These are phyloP conservation scores for Phaethornis superciliosus DNA, from an alignment of 2,113 vertebrate species.

Conservation along the genomic window DNA sequence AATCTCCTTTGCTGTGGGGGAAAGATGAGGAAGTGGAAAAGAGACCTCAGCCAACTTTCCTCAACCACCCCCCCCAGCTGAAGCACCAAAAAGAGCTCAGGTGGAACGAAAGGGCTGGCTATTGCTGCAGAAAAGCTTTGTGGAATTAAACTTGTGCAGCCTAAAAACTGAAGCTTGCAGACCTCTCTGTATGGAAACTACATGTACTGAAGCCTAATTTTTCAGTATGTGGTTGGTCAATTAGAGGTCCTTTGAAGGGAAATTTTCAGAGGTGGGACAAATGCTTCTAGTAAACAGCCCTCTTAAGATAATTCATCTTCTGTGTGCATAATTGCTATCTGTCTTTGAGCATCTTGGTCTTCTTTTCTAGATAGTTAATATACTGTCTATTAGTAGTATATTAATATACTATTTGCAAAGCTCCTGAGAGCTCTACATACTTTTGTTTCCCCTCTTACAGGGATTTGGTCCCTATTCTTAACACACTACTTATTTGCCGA, in stretches of 20 bases:
- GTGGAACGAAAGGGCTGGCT: not conserved
- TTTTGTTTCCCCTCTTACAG: not conserved
- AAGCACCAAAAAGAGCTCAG: not conserved
- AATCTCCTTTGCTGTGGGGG: not conserved
- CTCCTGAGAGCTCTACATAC: not conserved
- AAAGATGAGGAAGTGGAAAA: not conserved
- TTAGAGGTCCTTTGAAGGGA: not conserved
- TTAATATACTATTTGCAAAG: not conserved
- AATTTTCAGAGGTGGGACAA: not conserved
- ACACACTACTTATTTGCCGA: rapidly evolving
- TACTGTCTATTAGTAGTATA: too few relatives aligned
- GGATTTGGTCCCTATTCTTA: not conserved
- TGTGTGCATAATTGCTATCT: not conserved
- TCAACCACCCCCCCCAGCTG: not conserved
- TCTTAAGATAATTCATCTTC: not conserved
- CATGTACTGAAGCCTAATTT: not conserved
- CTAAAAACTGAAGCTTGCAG: not conserved
- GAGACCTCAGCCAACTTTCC: not conserved
- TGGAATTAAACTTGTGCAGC: not conserved
- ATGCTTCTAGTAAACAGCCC: not conserved
- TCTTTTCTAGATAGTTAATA: not conserved
- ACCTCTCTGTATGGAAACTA: not conserved
- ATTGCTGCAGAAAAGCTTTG: not conserved
- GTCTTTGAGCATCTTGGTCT: not conserved
- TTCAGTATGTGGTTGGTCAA: not conserved